phyloP scores from a whole-genome alignment of 1,140 invertebrate genomes.

The Rhyacophila brunnea region DNA sequence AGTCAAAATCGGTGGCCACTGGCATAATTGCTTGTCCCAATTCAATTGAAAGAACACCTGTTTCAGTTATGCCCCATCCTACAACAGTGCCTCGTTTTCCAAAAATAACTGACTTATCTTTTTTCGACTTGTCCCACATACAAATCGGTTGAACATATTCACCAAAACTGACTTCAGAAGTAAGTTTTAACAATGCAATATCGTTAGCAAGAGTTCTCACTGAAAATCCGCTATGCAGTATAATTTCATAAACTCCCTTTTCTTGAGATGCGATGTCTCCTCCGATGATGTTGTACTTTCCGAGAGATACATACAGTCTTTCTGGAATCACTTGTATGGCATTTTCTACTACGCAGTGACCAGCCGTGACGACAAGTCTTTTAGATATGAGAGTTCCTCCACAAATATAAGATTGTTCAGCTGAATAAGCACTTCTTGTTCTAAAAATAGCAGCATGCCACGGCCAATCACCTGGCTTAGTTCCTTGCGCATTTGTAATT shows the following conservation, averaged over 20 bases:
- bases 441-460: constrained; percentile 28
- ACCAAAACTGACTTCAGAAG: constrained; percentile 9
- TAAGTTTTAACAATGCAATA: constrained; percentile 27
- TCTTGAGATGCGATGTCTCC: constrained; percentile 21
- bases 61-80: constrained; percentile 21
- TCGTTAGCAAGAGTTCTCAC: constrained; percentile 14
- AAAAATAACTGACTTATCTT: constrained; percentile 14
- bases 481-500: background rate
- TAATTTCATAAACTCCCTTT: constrained; percentile 17
- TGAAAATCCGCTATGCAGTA: constrained; percentile 16
- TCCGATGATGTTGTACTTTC: constrained; percentile 28
- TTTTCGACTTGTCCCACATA: constrained; percentile 20
- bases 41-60: background rate
- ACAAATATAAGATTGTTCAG: constrained; percentile 18
- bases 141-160: constrained; percentile 26
- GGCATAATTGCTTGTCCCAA: constrained; percentile 39
- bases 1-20: constrained; percentile 37
- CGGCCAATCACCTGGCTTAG: constrained; percentile 27
- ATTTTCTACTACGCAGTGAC: constrained; percentile 25
- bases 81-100: constrained; percentile 19
- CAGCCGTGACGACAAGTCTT: constrained; percentile 21
- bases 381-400: constrained; percentile 23
- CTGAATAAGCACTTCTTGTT: background rate
- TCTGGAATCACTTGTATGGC: constrained; percentile 15
- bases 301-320: constrained; percentile 19